Evolutionary conservation across 2,888 invertebrate genomes (phyloP), one percentile per base, ranked within the genome.

Genomic region (Stenchaetothrips biformis): DNA sequence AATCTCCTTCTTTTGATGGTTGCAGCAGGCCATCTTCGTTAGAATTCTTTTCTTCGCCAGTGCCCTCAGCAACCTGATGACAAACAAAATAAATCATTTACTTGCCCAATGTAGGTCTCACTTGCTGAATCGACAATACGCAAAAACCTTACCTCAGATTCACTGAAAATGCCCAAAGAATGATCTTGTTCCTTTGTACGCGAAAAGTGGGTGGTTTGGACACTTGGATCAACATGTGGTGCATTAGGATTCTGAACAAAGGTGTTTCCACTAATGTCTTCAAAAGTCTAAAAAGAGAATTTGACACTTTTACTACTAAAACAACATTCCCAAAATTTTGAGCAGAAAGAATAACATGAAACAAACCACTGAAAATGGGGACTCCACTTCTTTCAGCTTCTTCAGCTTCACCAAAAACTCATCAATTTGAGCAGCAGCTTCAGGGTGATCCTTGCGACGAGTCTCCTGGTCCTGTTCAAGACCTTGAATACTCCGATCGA

Each of bases 201-300:
- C 16, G 85, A 87, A 87, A 96, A 97, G 83, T 92, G 88, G 0
- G 86, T 87, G 0, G 88, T 86, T 77, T 87, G 88, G 82, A 93
- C 91, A 49, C 89, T 87, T 0, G 90, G 89, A 88, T 98, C 98
- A 79, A 87, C 88, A 74, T 90, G 88, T 0, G 96, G 95, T 0
- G 93, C 93, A 83, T 90, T 87, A 0, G 93, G 94, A 88, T 98
- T 99, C 88, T 98, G 96, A 27, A 99, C 88, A 86, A 93, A 95
- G 84, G 93, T 92, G 86, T 97, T 95, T 0, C 98, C 98, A 79
- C 94, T 94, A 4, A 94, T 92, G 86, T 98, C 97, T 84, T 95
- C 93, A 11, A 98, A 87, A 81, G 92, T 89, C 89, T 89, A 83
- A 80, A 83, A 83, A 82, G 74, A 80, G 79, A 78, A 49, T 27